phyloP scores from a whole-genome alignment of 2,113 vertebrate species.

The Hiodon alosoides region DNA sequence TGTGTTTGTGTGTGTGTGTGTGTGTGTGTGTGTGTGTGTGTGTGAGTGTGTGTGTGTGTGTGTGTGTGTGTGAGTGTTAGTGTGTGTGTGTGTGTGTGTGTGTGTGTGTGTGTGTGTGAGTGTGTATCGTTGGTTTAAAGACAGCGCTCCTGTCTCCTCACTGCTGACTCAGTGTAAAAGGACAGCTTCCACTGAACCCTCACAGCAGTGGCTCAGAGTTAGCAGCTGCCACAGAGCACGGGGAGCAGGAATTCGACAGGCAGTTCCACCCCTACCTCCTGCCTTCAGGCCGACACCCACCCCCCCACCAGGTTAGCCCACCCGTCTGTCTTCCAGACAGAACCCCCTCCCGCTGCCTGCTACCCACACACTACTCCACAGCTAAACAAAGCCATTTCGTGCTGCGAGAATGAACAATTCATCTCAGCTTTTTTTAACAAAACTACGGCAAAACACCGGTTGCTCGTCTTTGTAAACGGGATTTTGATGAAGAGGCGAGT shows the following conservation, averaged over 20 bases:
- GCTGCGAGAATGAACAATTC: slow-evolving; percentile 4
- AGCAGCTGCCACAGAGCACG: not conserved
- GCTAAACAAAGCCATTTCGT: not conserved
- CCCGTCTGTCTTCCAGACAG: not conserved
- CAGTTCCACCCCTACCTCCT: not conserved
- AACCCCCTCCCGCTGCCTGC: not conserved
- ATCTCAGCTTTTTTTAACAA: not conserved
- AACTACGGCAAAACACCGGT: too few relatives aligned
- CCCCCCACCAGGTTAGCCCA: not conserved
- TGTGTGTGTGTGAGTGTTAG: not conserved
- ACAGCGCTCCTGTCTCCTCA: not conserved
- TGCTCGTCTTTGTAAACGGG: too few relatives aligned
- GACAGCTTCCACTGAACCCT: slow-evolving; percentile 7
- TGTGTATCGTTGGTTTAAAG: not conserved
- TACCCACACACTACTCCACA: not conserved
- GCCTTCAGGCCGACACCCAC: not conserved
- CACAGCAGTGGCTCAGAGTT: not conserved
- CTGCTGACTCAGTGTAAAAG: slow-evolving; percentile 12
- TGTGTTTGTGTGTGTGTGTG: too few relatives aligned
- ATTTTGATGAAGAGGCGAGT: not conserved
- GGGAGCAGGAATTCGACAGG: not conserved
- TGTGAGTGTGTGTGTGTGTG: too few relatives aligned
- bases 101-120: not conserved
- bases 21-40: slow-evolving; percentile 3
- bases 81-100: not conserved